phyloP scores from a whole-genome alignment of 2,888 invertebrate genomes.

The Meloe dianella region DNA sequence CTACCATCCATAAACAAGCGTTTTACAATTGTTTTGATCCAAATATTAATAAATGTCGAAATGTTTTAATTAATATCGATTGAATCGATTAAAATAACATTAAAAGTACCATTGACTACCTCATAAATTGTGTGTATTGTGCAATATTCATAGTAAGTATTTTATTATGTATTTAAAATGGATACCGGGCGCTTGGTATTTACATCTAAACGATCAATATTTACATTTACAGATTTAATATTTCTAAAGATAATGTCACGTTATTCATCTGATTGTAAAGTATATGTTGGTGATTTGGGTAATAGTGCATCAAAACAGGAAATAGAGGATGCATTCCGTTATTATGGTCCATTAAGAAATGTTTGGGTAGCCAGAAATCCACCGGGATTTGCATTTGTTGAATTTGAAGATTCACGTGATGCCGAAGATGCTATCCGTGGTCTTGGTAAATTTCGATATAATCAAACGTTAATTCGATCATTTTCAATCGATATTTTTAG shows the following conservation, averaged over 20 bases:
- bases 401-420: slow-evolving; percentile 87
- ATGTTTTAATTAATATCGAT: neutral
- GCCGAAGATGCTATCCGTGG: slow-evolving; percentile 86
- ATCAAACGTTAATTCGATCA: neutral
- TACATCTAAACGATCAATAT: neutral
- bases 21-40: neutral
- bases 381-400: slow-evolving; percentile 90
- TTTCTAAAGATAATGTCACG: slow-evolving; percentile 66
- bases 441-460: slow-evolving; percentile 64
- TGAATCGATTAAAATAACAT: neutral
- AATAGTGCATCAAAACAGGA: slow-evolving; percentile 90
- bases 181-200: neutral
- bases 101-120: neutral
- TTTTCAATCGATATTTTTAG: slow-evolving; percentile 49
- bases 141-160: neutral
- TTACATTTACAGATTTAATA: slow-evolving; percentile 10
- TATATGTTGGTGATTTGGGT: slow-evolving; percentile 91
- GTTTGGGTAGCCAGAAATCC: slow-evolving; percentile 95
- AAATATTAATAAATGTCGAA: neutral
- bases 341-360: slow-evolving; percentile 87
- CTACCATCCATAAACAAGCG: neutral
- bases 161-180: neutral
- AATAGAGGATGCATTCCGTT: slow-evolving; percentile 84
- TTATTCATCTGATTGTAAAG: slow-evolving; percentile 87
- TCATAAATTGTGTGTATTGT: neutral